Evolutionary conservation across 2,797 vertebrate genomes (phyloP), one percentile per base, ranked within the genome.

Genomic region (Adrianichthys oophorus): DNA sequence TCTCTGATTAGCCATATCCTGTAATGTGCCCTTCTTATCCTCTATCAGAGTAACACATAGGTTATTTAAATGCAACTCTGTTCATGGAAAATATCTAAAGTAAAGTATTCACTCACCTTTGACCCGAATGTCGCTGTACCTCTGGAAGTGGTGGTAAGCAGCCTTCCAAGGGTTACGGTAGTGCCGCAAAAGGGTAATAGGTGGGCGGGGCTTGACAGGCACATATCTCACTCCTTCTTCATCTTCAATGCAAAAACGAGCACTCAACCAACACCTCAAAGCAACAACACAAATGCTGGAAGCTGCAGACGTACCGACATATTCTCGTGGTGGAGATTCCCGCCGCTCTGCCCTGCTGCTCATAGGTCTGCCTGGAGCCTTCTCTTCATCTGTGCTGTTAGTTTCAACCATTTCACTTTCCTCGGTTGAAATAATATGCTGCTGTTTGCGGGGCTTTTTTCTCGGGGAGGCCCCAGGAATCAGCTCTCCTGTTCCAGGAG

Each of bases 141-240:
- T 91, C 92, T 99, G 97, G 65, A 99, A 99, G 88, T 99, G 98
- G 78, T 99, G 98, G 83, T 99, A 99, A 0, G 98, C 97, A 0
- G 98, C 96, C 85, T 98, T 99, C 98, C 97, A 99, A 7, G 98
- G 98, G 76, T 99, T 99, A 55, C 97, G 92, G 58, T 99, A 99
- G 48, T 99, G 98, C 0, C 95, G 94, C 13, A 99, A 91, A 57
- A 99, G 88, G 0, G 97, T 98, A 60, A 99, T 95, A 0, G 97
- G 96, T 0, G 98, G 95, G 49, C 96, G 89, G 15, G 95, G 94
- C 12, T 91, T 93, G 57, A 99, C 96, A 0, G 95, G 97, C 5
- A 99, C 96, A 0, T 99, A 98, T 4, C 98, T 92, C 2, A 99
- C 97, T 18, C 98, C 98, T 79, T 99, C 98, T 77, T 99, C 98